Evolutionary conservation across 1,140 invertebrate genomes (phyloP).

Genomic region (Trichomalopsis sarcophagae): DNA sequence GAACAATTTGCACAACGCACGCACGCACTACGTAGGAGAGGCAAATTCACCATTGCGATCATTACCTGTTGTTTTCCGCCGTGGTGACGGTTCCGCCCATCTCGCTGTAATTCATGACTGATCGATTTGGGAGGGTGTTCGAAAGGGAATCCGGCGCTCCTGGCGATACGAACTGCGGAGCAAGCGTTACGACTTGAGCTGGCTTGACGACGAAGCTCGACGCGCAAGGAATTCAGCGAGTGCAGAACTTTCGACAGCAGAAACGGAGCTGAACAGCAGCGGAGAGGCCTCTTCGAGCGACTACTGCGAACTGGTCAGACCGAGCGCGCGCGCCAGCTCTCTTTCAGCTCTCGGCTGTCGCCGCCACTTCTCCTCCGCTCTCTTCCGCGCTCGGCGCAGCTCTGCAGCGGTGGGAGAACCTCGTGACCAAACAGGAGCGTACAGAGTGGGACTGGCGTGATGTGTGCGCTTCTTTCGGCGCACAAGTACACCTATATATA

Average conservation of each 20-base stretch:
- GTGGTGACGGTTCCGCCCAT: neutral
- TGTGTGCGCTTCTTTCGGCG: neutral
- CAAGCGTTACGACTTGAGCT: too few species aligned
- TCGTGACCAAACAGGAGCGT: neutral
- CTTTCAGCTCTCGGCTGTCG: slow-evolving; percentile 12
- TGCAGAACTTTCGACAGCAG: neutral
- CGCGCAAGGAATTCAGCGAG: neutral
- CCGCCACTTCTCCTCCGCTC: neutral
- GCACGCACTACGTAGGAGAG: too few species aligned
- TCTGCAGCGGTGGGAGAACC: neutral
- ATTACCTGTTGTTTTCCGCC: slow-evolving; percentile 14
- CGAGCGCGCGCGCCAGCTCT: slow-evolving; percentile 16
- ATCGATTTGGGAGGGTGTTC: too few species aligned
- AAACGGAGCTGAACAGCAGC: neutral
- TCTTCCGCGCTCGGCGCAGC: neutral
- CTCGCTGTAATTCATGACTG: slow-evolving; percentile 9
- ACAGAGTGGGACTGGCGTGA: neutral
- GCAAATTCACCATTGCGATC: too few species aligned
- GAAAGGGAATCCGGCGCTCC: neutral
- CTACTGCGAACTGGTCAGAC: slow-evolving; percentile 35
- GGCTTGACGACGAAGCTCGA: neutral
- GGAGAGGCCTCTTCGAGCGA: neutral
- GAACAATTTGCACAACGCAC: too few species aligned
- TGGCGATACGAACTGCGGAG: too few species aligned
- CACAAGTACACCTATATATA: too few species aligned